These are phyloP conservation scores for Yponomeuta cagnagella DNA, from an alignment of 2,888 invertebrate species.

Conservation along the genomic window DNA sequence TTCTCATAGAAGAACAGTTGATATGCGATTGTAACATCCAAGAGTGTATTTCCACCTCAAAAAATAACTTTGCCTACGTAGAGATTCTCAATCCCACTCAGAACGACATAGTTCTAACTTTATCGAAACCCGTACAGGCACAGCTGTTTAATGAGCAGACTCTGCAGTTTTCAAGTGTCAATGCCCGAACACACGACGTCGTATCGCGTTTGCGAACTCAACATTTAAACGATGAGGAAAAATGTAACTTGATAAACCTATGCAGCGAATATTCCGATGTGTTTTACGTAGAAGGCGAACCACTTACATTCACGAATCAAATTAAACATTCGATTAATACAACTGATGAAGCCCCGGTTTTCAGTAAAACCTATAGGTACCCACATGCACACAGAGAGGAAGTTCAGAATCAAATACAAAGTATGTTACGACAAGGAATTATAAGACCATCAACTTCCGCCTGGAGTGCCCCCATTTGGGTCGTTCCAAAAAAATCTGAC, in stretches of 20 bases:
- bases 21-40: slow-evolving; percentile 6
- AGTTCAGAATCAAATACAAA: slow-evolving; percentile 15
- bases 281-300: slow-evolving; percentile 23
- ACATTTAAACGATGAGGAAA: slow-evolving; percentile 25
- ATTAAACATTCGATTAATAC: slow-evolving; percentile 29
- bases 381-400: slow-evolving; percentile 20
- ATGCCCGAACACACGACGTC: slow-evolving; percentile 4
- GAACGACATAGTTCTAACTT: slow-evolving; percentile 14
- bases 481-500: slow-evolving; percentile 28
- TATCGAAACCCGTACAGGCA: slow-evolving; percentile 12
- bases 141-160: slow-evolving; percentile 15
- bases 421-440: slow-evolving; percentile 15
- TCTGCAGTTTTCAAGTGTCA: not conserved
- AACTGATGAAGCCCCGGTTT: slow-evolving; percentile 18
- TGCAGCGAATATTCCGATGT: slow-evolving; percentile 23
- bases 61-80: slow-evolving; percentile 6
- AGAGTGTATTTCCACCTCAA: slow-evolving; percentile 11
- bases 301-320: slow-evolving; percentile 21
- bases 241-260: slow-evolving; percentile 20
- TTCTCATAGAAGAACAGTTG: not conserved
- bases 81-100: slow-evolving; percentile 15
- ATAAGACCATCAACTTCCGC: slow-evolving; percentile 13
- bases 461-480: slow-evolving; percentile 27
- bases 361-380: slow-evolving; percentile 22
- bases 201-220: not conserved